phyloP scores from a whole-genome alignment of 2,888 invertebrate genomes.

The Oligia strigilis region DNA sequence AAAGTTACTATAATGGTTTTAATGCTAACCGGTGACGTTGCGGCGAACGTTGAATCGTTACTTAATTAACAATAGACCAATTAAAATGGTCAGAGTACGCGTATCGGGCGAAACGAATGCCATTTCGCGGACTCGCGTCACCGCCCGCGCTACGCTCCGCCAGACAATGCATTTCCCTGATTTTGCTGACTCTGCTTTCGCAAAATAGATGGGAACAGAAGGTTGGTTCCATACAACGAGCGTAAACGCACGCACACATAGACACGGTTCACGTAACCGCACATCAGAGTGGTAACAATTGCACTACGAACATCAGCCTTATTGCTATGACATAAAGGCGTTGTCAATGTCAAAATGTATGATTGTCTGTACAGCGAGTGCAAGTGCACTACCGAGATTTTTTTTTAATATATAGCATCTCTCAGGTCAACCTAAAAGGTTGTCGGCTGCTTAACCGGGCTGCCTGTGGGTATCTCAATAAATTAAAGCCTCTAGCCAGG shows the following conservation, averaged over 20 bases:
- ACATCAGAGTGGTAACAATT: background rate
- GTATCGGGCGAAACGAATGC: constrained; percentile 84
- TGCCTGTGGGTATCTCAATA: background rate
- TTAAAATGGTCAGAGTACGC: constrained; percentile 85
- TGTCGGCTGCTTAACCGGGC: background rate
- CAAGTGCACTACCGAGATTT: background rate
- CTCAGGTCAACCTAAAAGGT: background rate
- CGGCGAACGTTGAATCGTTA: constrained; percentile 86
- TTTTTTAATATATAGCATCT: background rate
- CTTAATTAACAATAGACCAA: constrained; percentile 90
- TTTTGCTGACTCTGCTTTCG: constrained; percentile 85
- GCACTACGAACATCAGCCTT: background rate
- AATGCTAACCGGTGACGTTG: constrained; percentile 81
- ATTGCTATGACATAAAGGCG: no score
- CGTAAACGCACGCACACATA: background rate
- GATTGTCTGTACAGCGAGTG: background rate
- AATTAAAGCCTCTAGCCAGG: background rate
- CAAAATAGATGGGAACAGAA: constrained; percentile 53
- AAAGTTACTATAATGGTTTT: constrained; percentile 79
- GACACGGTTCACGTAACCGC: background rate
- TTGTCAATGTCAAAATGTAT: no score
- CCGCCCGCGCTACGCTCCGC: constrained; percentile 79
- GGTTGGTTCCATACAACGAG: background rate
- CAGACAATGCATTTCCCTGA: constrained; percentile 87
- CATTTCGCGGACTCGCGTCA: constrained; percentile 76